Base-by-base conservation (phyloP, 2,797 vertebrate genomes). In the Gymnopithys bicolor region DNA sequence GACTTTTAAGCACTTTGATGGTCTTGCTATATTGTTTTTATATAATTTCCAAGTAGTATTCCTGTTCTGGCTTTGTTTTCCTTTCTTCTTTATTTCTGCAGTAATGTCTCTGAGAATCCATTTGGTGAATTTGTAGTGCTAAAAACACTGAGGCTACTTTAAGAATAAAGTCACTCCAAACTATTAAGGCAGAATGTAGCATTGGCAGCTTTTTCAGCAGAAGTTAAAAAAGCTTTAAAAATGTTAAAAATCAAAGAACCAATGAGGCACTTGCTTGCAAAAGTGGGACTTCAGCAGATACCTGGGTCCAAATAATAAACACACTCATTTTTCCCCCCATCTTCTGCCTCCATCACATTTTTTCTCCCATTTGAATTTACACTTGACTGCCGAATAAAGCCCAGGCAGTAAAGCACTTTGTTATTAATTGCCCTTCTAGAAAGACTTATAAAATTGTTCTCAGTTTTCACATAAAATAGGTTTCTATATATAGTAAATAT, bases 81-180 rank as follows among this genome's bases (percentile, higher is more conserved):
- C 46, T 76, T 88, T 43, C 33, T 89, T 87, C 73, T 92, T 91
- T 90, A 58, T 77, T 87, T 92, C 70, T 67, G 27, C 60, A 27
- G 45, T 43, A 39, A 17, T 15, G 39, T 60, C 28, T 85, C 67
- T 80, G 39, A 90, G 58, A 90, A 93, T 56, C 28, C 63, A 78
- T 45, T 84, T 75, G 25, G 66, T 84, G 66, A 89, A 90, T 82
- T 48, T 90, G 15, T 76, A 55, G 46, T 87, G 76, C 63, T 75
- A 87, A 88, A 96, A 95, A 23, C 78, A 92, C n/a, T 21, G 6
- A 53, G 35, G 30, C 19, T 90, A 55, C 58, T 94, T 89, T 87
- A 52, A 94, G 75, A 80, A 81, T 60, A 68, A 83, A 91, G 53
- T 43, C 35, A 71, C 24, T 78, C 68, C 68, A 88, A 83, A 83